These are phyloP conservation scores for Tuta absoluta DNA, from an alignment of 2,888 invertebrate genomes.

Conservation along the genomic window DNA sequence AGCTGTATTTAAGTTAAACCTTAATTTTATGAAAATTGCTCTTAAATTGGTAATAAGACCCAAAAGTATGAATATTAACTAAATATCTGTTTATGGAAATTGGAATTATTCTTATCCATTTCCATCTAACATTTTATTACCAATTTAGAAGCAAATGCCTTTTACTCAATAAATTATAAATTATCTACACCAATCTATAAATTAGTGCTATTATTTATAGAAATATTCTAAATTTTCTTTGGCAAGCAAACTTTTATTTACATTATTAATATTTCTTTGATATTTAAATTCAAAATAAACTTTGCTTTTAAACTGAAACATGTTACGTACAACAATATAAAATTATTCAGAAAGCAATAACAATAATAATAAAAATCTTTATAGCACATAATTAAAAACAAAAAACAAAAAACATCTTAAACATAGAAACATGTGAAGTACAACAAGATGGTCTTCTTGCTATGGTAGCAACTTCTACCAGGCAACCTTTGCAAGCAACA, in stretches of 20 bases:
- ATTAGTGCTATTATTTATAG: conserved; percentile 50
- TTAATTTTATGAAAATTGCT: background rate
- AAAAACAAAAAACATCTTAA: too few species aligned
- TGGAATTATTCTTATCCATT: too few species aligned
- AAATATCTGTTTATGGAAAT: background rate
- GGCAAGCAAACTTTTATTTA: conserved; percentile 67
- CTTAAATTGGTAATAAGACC: background rate
- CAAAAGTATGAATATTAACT: background rate
- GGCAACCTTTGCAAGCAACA: too few species aligned
- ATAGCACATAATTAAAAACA: too few species aligned
- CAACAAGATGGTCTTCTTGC: too few species aligned
- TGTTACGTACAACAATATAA: too few species aligned
- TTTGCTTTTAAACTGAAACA: too few species aligned
- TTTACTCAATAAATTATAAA: conserved; percentile 5
- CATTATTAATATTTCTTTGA: conserved; percentile 45
- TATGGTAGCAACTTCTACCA: too few species aligned
- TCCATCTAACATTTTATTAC: background rate
- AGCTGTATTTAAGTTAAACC: conserved; percentile 10
- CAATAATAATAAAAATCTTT: too few species aligned
- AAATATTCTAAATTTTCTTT: conserved; percentile 62
- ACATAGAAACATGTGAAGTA: too few species aligned
- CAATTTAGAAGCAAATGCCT: conserved; percentile 9
- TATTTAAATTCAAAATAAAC: conserved; percentile 1
- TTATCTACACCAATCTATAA: conserved; percentile 40
- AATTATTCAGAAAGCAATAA: too few species aligned